Evolutionary conservation across 37 sponge, comb jelly and placozoan species (phyloP), one percentile per base, ranked within the genome.

Genomic region (Theonella swinhoei): DNA sequence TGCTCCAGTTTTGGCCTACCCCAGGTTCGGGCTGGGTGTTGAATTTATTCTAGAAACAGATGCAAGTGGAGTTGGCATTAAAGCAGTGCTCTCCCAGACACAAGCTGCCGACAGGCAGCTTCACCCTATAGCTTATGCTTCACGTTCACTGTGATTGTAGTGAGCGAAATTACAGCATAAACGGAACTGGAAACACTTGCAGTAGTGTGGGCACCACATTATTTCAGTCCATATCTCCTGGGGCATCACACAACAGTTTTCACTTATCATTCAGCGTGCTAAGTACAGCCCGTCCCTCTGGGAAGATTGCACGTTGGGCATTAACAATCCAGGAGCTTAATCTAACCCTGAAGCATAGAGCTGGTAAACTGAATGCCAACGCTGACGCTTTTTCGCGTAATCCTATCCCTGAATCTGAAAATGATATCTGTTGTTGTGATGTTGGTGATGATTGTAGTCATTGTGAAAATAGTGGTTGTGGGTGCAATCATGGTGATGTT

Each of bases 71-170:
- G 59, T 64, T 5, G 82, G 88, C 1, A 31, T 87, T 8, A 68
- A 82, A 28, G 88, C 88, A 1, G 67, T 87, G 2, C 29, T 86
- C 3, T 2, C 42, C 1, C 87, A 86, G 62, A 17, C n/a, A 47
- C 64, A 83, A 23, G 62, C 24, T 2, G n/a, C n/a, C n/a, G 64
- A 72, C 37, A 75, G 84, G 20, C 17, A 20, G 3, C 2, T 75
- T 24, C 84, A 74, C 70, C 87, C 87, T n/a, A 41, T 86, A 4
- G 87, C 87, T 22, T 86, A 86, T 80, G 81, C 64, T 14, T 37
- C 67, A 39, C 80, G 80, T 19, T 35, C 67, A 30, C 32, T 83
- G n/a, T 3, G 23, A 62, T 24, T 3, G 70, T 26, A 38, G 33
- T 30, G 87, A 86, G 30, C 23, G 32, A 19, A 62, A 39, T 41